Conservation (phyloP, 2,113 vertebrate genomes). For the Rhinopithecus roxellana region DNA sequence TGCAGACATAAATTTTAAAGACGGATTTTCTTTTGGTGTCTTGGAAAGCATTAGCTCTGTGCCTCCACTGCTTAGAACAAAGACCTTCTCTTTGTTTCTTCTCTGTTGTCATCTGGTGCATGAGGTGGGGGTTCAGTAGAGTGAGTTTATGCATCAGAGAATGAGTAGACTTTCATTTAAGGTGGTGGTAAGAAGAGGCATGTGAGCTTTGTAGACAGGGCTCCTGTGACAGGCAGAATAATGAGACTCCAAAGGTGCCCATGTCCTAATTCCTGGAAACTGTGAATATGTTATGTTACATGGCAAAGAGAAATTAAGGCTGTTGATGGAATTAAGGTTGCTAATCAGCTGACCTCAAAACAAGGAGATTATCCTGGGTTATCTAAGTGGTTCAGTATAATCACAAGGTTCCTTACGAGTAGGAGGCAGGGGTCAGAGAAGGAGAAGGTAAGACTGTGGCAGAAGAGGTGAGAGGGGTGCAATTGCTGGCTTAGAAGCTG, state of each 20-base stretch:
- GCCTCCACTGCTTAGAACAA: not conserved
- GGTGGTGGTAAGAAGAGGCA: not conserved
- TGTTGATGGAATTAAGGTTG: not conserved
- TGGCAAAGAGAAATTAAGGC: not conserved
- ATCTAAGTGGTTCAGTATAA: not conserved
- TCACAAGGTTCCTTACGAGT: not conserved
- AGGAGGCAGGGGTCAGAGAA: not conserved
- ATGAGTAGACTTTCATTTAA: not conserved
- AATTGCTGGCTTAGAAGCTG: not conserved
- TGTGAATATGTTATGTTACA: not conserved
- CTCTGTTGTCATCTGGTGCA: not conserved
- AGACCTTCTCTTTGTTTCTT: not conserved
- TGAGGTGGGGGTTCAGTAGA: not conserved
- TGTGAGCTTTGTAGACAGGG: not conserved
- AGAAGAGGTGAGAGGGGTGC: not conserved
- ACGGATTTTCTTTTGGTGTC: not conserved
- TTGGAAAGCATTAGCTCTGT: not conserved
- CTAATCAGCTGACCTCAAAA: not conserved
- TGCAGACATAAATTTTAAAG: not conserved
- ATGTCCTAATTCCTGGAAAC: not conserved
- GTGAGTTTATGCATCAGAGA: not conserved
- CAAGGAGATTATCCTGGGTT: not conserved
- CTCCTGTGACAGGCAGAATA: not conserved
- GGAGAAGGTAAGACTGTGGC: not conserved
- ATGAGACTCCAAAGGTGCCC: not conserved